Percentiles rank a stretch among this genome's conserved stretches.
phyloP scores from a whole-genome alignment of 1,140 invertebrate genomes.

The Eriocheir sinensis region DNA sequence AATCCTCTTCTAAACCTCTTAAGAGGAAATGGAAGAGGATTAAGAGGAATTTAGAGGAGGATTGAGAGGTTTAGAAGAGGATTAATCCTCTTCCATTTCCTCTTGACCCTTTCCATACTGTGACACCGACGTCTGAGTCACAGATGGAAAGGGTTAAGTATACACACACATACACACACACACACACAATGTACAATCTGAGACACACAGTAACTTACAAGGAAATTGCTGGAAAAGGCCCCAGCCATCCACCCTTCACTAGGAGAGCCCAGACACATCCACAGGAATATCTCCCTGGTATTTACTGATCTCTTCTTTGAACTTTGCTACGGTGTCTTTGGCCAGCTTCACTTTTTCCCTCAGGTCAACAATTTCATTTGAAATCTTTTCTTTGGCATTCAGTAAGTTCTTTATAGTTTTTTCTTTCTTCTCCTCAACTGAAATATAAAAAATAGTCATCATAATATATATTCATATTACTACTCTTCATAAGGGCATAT shows the following conservation, averaged over 20 bases:
- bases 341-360: conserved; percentile 94
- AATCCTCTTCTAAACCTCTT: no score
- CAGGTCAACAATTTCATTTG: conserved; percentile 91
- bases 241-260: neutral
- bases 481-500: no score
- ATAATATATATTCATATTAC: no score
- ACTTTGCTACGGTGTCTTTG: conserved; percentile 94
- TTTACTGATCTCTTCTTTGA: conserved; percentile 93
- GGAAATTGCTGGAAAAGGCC: neutral
- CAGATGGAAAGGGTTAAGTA: no score
- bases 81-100: no score
- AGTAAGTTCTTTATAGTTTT: conserved; percentile 90
- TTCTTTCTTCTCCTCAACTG: conserved; percentile 96
- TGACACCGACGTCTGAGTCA: no score
- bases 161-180: neutral
- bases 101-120: no score
- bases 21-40: no score
- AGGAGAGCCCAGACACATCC: conserved; percentile 70
- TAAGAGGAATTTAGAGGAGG: no score
- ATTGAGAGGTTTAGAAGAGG: no score
- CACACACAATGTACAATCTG: neutral
- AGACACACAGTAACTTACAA: no score
- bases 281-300: conserved; percentile 80
- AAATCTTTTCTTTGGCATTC: conserved; percentile 91
- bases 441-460: conserved; percentile 80